Evolutionary conservation across 2,113 vertebrate genomes (phyloP).

Genomic region (Chiloscyllium plagiosum): DNA sequence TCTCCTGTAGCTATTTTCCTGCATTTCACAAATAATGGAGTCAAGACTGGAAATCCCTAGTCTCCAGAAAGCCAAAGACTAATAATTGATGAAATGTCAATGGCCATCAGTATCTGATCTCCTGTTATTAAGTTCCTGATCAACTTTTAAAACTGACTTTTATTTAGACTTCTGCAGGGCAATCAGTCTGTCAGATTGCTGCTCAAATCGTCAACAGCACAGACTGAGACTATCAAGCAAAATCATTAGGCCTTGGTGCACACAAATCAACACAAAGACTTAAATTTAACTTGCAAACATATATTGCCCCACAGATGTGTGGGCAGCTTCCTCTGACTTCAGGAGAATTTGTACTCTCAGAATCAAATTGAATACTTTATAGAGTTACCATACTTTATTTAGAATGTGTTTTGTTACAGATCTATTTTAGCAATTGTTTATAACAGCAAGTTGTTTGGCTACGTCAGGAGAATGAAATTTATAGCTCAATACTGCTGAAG

Average conservation of each 20-base stretch:
- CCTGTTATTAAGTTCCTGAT: background rate
- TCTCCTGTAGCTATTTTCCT: too few relatives aligned
- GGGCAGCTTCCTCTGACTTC: background rate
- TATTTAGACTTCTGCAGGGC: background rate
- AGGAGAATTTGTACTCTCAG: background rate
- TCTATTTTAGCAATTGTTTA: background rate
- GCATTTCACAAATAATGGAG: too few relatives aligned
- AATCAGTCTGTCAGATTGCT: background rate
- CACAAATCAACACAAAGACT: background rate
- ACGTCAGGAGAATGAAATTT: background rate
- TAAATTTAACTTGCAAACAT: background rate
- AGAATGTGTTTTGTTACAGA: background rate
- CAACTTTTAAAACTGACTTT: background rate
- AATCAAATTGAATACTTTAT: background rate
- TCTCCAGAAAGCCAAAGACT: background rate
- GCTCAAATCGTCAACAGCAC: background rate
- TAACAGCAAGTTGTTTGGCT: slow-evolving; percentile 15
- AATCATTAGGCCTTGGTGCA: background rate
- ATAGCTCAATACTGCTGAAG: background rate
- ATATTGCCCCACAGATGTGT: background rate
- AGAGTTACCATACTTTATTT: background rate
- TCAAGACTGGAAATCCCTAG: too few relatives aligned
- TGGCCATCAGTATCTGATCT: background rate
- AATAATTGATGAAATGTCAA: background rate
- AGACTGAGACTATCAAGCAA: background rate